Base-by-base conservation (phyloP, 2,888 invertebrate species). In the Synergus gifuensis region DNA sequence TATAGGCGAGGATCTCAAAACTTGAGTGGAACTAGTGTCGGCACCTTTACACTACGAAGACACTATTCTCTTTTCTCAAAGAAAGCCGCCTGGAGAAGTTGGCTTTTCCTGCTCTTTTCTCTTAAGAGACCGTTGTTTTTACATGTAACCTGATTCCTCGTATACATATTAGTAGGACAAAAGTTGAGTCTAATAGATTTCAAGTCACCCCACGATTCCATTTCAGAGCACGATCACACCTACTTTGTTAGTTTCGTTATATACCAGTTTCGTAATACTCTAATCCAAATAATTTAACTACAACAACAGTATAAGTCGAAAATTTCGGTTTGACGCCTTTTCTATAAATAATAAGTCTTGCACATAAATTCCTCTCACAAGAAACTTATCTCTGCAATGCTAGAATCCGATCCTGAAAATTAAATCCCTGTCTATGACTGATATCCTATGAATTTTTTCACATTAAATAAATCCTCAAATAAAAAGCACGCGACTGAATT, bases 11-110 rank as follows among this genome's bases (percentile, higher is more conserved):
- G 54, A 16, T 36, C 73, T 54, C 54, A 54, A 73, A 49, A 73
- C 36, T 73, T 44, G 42, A 44, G 67, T n/a, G 36, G 73, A 36
- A 73, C 28, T 36, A 14, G 49, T 73, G 73, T 73, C 73, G 73
- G 73, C 73, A 73, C 73, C 73, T 54, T 73, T 73, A n/a, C 54
- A 73, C 49, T 73, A n/a, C 49, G 54, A 54, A 73, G 54, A 73
- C 54, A 73, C 54, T 54, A 73, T 73, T 73, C 73, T 73, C 36
- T 40, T n/a, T 73, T 73, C 54, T 73, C 54, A 73, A 54, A 73
- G 73, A 73, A 73, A 73, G 73, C 73, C 73, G 54, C 73, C 73
- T 11, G 36, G n/a, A 73, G n/a, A 73, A 54, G 73, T 54, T 36
- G 73, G 73, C 36, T 73, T 69, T 69, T 60, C 60, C 54, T 22